phyloP scores from a whole-genome alignment of 2,888 invertebrate species.

The Agrotis clavis region DNA sequence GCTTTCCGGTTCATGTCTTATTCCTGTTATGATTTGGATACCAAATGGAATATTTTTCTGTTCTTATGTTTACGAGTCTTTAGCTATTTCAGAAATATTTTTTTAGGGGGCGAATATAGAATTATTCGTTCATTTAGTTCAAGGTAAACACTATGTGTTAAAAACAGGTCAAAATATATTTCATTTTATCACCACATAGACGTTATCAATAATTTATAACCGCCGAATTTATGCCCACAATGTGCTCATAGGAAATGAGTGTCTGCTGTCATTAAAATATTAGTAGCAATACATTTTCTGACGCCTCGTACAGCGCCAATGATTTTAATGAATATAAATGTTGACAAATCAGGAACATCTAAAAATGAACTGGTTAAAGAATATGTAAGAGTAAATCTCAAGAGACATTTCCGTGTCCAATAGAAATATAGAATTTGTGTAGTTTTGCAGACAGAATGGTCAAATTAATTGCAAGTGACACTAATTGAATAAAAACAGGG shows the following conservation, averaged over 20 bases:
- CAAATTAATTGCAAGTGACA: too few relatives aligned
- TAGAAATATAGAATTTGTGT: too few relatives aligned
- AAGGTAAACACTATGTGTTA: neutral
- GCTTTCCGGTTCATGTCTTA: slow-evolving; percentile 23
- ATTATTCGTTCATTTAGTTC: neutral
- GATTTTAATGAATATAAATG: slow-evolving; percentile 18
- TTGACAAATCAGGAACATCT: neutral
- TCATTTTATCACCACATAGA: neutral
- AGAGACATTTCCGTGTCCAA: neutral
- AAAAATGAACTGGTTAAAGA: neutral
- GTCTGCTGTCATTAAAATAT: slow-evolving; percentile 47
- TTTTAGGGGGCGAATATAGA: neutral
- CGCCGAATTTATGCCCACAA: neutral
- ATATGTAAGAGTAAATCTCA: neutral
- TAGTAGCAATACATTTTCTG: slow-evolving; percentile 16
- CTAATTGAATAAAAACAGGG: neutral
- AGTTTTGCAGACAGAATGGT: too few relatives aligned
- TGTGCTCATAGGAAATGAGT: slow-evolving; percentile 29
- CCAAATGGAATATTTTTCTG: slow-evolving; percentile 21
- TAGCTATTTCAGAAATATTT: neutral
- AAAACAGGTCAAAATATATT: neutral
- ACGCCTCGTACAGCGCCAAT: neutral
- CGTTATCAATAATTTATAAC: neutral
- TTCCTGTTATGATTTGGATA: slow-evolving; percentile 36
- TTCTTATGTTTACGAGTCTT: neutral